phyloP scores from a whole-genome alignment of 2,113 vertebrate genomes.

The Megaptera novaeangliae region DNA sequence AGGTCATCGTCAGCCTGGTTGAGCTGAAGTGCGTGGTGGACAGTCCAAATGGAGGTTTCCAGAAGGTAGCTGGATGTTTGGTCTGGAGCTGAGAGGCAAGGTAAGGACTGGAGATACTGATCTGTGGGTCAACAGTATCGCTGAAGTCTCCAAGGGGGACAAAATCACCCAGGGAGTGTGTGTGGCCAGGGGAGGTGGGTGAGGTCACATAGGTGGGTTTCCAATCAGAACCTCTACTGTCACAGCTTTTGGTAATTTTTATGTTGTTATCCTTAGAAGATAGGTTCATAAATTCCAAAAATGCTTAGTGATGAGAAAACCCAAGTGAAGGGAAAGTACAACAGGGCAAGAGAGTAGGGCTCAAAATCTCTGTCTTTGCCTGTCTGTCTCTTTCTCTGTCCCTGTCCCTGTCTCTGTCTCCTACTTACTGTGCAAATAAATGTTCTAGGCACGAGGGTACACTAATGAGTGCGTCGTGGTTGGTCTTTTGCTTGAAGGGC shows the following conservation, averaged over 20 bases:
- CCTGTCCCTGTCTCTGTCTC: neutral
- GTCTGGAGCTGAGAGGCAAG: neutral
- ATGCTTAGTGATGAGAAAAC: neutral
- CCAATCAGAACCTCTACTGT: too few relatives aligned
- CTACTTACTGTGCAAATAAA: too few relatives aligned
- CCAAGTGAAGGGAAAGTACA: neutral
- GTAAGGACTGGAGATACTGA: neutral
- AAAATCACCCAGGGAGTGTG: neutral
- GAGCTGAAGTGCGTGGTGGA: neutral
- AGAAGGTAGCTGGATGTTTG: fast-evolving
- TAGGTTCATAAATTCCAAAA: neutral
- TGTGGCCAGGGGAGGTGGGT: neutral
- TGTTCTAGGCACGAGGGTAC: neutral
- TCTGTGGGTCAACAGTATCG: neutral
- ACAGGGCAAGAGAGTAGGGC: neutral
- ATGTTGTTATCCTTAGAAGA: neutral
- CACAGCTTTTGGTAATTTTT: neutral
- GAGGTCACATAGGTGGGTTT: neutral
- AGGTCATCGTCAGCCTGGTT: neutral
- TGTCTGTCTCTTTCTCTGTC: fast-evolving
- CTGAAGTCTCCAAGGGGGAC: neutral
- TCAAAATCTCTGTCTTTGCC: neutral
- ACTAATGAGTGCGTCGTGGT: neutral
- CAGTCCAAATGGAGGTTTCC: neutral
- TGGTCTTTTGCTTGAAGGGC: neutral